These are phyloP conservation scores for Poeciliopsis retropinna DNA, from an alignment of 2,113 vertebrate genomes.

Conservation along the genomic window DNA sequence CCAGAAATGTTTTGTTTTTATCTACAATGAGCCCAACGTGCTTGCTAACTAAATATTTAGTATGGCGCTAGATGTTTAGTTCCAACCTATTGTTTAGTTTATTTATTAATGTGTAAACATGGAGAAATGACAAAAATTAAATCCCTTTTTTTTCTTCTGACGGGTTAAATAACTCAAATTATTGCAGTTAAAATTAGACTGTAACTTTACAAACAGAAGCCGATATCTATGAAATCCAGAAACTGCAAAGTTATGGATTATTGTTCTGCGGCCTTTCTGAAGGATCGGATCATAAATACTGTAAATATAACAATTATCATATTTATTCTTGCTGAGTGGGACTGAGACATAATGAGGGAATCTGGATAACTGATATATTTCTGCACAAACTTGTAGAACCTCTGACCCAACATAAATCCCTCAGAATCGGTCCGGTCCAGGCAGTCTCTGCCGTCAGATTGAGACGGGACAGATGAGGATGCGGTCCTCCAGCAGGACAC, in stretches of 20 bases:
- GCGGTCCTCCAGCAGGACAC: conserved; percentile 78
- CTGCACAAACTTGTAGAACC: not conserved
- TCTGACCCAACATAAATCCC: not conserved
- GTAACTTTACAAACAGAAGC: too few species aligned
- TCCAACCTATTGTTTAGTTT: too few species aligned
- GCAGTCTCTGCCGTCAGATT: conserved; percentile 49
- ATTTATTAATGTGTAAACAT: too few species aligned
- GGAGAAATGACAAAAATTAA: too few species aligned
- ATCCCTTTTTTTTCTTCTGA: too few species aligned
- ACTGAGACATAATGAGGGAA: not conserved
- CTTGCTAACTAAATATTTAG: too few species aligned
- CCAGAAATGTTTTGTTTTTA: too few species aligned
- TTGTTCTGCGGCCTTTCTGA: not conserved
- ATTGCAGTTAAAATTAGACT: too few species aligned
- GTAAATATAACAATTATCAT: not conserved
- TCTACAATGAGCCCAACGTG: too few species aligned
- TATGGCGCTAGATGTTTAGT: too few species aligned
- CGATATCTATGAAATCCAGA: not conserved
- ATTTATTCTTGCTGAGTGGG: not conserved
- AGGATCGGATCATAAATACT: not conserved
- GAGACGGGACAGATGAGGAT: conserved; percentile 75
- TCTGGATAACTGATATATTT: not conserved
- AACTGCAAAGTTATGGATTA: not conserved
- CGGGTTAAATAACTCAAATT: too few species aligned
- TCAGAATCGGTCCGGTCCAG: not conserved